Evolutionary conservation across 2,797 vertebrate species (phyloP), one percentile per base, ranked within the genome.

Genomic region (Graptemys geographica): DNA sequence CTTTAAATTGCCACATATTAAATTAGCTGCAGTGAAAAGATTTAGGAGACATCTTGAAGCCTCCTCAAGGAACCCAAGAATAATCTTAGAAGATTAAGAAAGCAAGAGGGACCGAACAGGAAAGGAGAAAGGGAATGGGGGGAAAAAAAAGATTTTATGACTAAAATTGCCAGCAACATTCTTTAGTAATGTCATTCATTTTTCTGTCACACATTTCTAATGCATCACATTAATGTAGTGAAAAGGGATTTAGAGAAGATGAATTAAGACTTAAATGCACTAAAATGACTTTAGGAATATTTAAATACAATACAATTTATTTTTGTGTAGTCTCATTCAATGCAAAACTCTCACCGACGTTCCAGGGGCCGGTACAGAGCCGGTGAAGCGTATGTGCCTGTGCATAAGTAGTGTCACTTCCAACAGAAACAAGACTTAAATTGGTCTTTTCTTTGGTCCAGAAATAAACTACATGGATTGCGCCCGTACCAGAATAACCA

Each of bases 181-280:
- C 97, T 97, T 98, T 98, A 98, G 98, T 98, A 98, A 98, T 56
- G 96, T 96, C 96, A 97, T 98, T 98, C 98, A 98, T 98, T 98
- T 98, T 98, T 98, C 98, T 98, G 98, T 98, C 98, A 41, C 41
- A 41, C 41, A 41, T 41, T 41, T 41, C 41, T 41, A 98, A 98
- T 86, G 88, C 78, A 52, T 98, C 98, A 98, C 98, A 94, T 98
- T 97, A 97, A 97, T 94, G 98, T 93, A 96, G 95, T 55, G 28
- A 86, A 95, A 97, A 97, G 94, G 96, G 97, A 98, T 97, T 98
- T 97, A 95, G 96, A 97, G 98, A 96, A 97, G 97, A 98, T 98
- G 97, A 98, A 98, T 98, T 98, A 98, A 98, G 98, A 96, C 97
- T 98, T 98, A 98, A 98, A 98, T 97, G 97, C 96, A 88, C 97